phyloP scores from a whole-genome alignment of 1,140 invertebrate genomes.

The Leptinotarsa undecemlineata region DNA sequence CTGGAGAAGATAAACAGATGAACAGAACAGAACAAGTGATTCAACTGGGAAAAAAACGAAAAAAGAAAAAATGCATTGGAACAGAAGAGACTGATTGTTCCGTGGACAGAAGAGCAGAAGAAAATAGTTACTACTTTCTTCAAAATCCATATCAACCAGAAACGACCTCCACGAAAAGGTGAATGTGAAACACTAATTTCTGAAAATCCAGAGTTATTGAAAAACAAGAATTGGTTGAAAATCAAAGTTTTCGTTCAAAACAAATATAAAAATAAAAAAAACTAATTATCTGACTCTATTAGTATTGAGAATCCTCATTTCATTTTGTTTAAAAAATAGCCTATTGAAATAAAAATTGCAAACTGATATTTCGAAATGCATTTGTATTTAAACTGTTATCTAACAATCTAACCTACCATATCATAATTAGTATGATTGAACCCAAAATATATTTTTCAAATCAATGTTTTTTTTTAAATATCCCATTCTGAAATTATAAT shows the following conservation, averaged over 20 bases:
- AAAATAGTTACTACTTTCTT: constrained; percentile 29
- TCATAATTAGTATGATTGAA: too few relatives aligned
- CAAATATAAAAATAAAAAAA: too few relatives aligned
- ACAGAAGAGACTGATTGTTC: neutral
- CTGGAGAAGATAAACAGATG: neutral
- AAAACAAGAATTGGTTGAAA: constrained; percentile 30
- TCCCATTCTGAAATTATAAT: too few relatives aligned
- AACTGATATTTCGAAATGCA: too few relatives aligned
- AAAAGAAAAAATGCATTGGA: neutral
- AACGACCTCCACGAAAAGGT: constrained; percentile 33
- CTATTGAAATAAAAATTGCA: too few relatives aligned
- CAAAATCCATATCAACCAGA: constrained; percentile 38
- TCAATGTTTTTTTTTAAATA: too few relatives aligned
- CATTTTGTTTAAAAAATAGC: too few relatives aligned
- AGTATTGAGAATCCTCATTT: too few relatives aligned
- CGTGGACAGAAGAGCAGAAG: constrained; percentile 11
- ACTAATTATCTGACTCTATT: too few relatives aligned
- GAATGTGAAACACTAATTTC: constrained; percentile 34
- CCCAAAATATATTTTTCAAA: too few relatives aligned
- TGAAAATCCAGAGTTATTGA: constrained; percentile 20
- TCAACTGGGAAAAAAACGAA: neutral
- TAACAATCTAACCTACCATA: too few relatives aligned
- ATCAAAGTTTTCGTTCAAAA: constrained; percentile 17
- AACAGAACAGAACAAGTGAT: constrained; percentile 14
- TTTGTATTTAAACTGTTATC: too few relatives aligned